phyloP scores from a whole-genome alignment of 2,797 vertebrate genomes.

The Momotus momota region DNA sequence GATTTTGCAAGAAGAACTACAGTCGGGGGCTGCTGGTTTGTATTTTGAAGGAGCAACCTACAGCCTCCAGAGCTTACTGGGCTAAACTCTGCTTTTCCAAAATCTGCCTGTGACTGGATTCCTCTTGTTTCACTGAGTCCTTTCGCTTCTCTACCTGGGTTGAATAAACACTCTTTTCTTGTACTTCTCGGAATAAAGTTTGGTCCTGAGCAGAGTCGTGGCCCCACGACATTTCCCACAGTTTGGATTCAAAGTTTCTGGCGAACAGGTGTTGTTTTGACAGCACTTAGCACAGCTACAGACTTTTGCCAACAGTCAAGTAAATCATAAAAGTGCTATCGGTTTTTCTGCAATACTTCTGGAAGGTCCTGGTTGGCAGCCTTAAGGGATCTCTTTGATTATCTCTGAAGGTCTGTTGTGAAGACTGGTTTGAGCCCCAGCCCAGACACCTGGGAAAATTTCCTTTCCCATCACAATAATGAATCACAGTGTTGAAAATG shows the following conservation, averaged over 20 bases:
- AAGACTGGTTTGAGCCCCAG: background rate
- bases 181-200: background rate
- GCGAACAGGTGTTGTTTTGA: background rate
- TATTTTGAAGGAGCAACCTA: background rate
- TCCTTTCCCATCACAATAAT: background rate
- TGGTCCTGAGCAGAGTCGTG: background rate
- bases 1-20: background rate
- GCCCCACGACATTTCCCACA: fast-evolving
- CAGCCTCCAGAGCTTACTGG: background rate
- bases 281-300: background rate
- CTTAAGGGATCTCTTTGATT: background rate
- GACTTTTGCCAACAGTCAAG: background rate
- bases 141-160: background rate
- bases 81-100: background rate
- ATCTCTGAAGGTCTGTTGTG: background rate
- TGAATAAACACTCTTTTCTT: background rate
- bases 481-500: background rate
- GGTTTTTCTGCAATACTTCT: background rate
- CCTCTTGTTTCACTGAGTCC: background rate
- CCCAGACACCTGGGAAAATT: background rate
- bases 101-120: background rate
- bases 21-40: background rate
- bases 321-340: background rate
- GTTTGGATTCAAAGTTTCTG: background rate
- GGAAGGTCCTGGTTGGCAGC: background rate